Evolutionary conservation across 2,888 invertebrate genomes (phyloP).

Genomic region (Onthophagus sagittarius): DNA sequence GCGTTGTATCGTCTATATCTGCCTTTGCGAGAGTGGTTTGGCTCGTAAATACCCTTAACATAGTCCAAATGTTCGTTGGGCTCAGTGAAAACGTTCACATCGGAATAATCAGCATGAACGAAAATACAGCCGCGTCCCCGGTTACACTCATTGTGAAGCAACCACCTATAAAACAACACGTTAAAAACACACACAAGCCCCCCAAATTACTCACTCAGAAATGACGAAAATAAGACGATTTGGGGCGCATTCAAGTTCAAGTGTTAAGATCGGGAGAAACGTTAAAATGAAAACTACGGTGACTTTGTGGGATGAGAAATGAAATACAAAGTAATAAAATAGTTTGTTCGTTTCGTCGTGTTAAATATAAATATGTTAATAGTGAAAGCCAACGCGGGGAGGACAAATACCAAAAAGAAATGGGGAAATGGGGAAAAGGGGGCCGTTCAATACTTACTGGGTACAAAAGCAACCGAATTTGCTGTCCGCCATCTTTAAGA

Average conservation of each 20-base stretch:
- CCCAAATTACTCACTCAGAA: not conserved
- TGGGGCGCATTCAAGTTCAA: not conserved
- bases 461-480: slow-evolving; percentile 23
- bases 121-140: slow-evolving; percentile 22
- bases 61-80: slow-evolving; percentile 21
- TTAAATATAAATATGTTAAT: not conserved
- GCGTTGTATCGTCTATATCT: slow-evolving; percentile 1
- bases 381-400: slow-evolving; percentile 11
- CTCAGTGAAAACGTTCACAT: slow-evolving; percentile 16
- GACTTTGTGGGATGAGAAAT: too few species aligned
- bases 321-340: too few species aligned
- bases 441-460: slow-evolving; percentile 19
- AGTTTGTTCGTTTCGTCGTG: not conserved
- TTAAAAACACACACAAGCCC: too few species aligned
- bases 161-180: slow-evolving; percentile 21
- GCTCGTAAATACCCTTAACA: slow-evolving; percentile 19
- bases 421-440: slow-evolving; percentile 11
- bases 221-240: not conserved
- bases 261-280: not conserved
- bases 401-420: not conserved
- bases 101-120: slow-evolving; percentile 18
- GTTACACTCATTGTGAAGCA: slow-evolving; percentile 22
- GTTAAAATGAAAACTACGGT: too few species aligned
- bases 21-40: slow-evolving; percentile 9
- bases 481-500: slow-evolving; percentile 25